phyloP scores from a whole-genome alignment of 1,140 invertebrate genomes.

The Pseudomyrmex dendroicus region DNA sequence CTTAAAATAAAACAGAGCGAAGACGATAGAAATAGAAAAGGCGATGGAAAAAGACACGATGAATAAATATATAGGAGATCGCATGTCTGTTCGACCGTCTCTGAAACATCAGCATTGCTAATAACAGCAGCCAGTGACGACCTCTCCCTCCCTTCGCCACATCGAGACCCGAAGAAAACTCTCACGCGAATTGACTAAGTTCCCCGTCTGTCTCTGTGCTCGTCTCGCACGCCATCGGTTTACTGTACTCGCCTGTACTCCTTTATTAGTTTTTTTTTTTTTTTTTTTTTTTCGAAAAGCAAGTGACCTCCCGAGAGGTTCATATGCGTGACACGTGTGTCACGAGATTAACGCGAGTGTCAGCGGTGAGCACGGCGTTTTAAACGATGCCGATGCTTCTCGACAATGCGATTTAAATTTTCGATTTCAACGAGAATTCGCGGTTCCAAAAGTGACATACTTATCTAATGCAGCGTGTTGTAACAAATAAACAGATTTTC shows the following conservation, averaged over 20 bases:
- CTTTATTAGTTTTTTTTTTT: too few species aligned
- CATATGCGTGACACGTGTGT: conserved; percentile 16
- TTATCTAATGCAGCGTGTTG: too few species aligned
- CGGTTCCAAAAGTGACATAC: too few species aligned
- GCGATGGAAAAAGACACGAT: conserved; percentile 28
- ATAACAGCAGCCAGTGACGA: conserved; percentile 70
- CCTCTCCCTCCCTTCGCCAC: conserved; percentile 38
- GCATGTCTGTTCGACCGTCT: conserved; percentile 74
- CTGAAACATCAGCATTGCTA: conserved; percentile 79
- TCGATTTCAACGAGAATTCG: not conserved
- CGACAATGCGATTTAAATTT: not conserved
- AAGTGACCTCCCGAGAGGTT: conserved; percentile 23
- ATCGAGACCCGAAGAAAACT: conserved; percentile 42
- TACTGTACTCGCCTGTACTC: not conserved
- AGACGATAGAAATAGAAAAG: not conserved
- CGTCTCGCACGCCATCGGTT: not conserved
- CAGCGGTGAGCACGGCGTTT: conserved; percentile 6
- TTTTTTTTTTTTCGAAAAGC: not conserved
- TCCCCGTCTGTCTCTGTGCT: conserved; percentile 15
- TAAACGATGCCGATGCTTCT: not conserved
- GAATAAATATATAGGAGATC: conserved; percentile 73
- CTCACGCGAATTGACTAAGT: conserved; percentile 10
- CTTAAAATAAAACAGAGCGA: not conserved
- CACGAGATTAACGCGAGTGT: conserved; percentile 27
- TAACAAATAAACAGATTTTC: too few species aligned